These are phyloP conservation scores for Gerosis bhagava DNA, from an alignment of 2,888 invertebrate genomes.

Conservation along the genomic window DNA sequence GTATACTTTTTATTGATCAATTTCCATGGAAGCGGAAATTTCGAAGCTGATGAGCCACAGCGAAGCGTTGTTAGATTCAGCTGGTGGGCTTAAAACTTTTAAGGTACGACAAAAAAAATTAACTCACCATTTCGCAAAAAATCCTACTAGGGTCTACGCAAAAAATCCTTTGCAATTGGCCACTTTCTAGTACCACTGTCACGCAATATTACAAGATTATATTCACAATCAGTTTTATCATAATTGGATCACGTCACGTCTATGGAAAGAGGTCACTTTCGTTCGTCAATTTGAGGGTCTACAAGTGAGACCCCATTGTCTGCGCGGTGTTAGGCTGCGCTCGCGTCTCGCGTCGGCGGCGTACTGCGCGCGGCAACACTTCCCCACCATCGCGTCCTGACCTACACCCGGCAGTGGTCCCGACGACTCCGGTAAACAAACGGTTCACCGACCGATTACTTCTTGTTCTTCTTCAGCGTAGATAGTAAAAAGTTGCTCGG, in stretches of 20 bases:
- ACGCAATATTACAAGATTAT: slow-evolving; percentile 46
- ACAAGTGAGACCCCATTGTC: slow-evolving; percentile 57
- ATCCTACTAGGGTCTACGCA: slow-evolving; percentile 37
- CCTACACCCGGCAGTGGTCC: slow-evolving; percentile 66
- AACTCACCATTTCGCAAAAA: slow-evolving; percentile 58
- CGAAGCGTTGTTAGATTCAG: no score
- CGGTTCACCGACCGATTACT: slow-evolving; percentile 80
- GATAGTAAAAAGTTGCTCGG: slow-evolving; percentile 50
- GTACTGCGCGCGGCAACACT: slow-evolving; percentile 51
- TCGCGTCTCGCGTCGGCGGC: slow-evolving; percentile 59
- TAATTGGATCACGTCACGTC: slow-evolving; percentile 59
- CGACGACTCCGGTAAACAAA: slow-evolving; percentile 74
- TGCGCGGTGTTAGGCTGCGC: slow-evolving; percentile 48
- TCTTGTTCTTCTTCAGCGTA: no score
- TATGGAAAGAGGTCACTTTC: slow-evolving; percentile 63
- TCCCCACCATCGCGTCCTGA: slow-evolving; percentile 65
- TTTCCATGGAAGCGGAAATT: no score
- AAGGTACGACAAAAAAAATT: no score
- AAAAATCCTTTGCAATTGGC: slow-evolving; percentile 56
- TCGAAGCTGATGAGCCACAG: no score
- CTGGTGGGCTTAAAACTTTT: no score
- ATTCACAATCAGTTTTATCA: slow-evolving; percentile 61
- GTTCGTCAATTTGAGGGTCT: slow-evolving; percentile 44
- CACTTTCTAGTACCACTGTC: slow-evolving; percentile 65
- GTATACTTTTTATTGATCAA: no score